These are phyloP conservation scores for Harlomillsia oculata DNA, from an alignment of 1,140 invertebrate genomes.

Conservation along the genomic window DNA sequence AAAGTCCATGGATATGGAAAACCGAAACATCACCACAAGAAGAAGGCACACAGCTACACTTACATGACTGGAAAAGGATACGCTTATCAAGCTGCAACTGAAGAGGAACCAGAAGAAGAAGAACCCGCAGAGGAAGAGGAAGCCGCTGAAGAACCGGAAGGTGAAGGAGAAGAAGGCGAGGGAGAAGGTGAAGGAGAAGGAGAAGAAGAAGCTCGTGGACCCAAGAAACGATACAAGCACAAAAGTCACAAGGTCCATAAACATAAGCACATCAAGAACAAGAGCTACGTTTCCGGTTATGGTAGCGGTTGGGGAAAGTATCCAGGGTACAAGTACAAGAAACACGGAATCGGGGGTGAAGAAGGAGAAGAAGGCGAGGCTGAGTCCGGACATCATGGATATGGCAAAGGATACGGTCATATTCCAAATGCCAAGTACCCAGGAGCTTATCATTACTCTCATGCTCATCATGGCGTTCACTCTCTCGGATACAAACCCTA, in stretches of 20 bases:
- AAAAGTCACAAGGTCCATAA: not conserved
- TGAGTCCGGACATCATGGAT: not conserved
- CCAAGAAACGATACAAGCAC: not conserved
- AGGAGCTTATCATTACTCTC: not conserved
- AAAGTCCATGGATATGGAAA: not conserved
- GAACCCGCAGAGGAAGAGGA: no score
- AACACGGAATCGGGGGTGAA: not conserved
- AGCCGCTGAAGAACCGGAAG: no score
- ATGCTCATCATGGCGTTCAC: not conserved
- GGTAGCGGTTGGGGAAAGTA: not conserved
- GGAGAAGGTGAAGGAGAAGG: not conserved
- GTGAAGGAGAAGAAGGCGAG: no score
- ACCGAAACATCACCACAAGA: not conserved
- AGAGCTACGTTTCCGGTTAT: no score
- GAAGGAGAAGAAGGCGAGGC: not conserved
- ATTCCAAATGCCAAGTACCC: no score
- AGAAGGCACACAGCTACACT: no score
- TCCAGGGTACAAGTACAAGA: conserved; percentile 6
- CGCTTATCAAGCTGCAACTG: no score
- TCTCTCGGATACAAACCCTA: not conserved
- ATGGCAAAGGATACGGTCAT: not conserved
- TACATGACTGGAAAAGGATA: no score
- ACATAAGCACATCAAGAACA: not conserved
- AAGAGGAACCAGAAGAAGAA: no score
- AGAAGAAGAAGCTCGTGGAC: not conserved